These are phyloP conservation scores for Nyctibius grandis DNA, from an alignment of 2,797 vertebrate species.

Conservation along the genomic window DNA sequence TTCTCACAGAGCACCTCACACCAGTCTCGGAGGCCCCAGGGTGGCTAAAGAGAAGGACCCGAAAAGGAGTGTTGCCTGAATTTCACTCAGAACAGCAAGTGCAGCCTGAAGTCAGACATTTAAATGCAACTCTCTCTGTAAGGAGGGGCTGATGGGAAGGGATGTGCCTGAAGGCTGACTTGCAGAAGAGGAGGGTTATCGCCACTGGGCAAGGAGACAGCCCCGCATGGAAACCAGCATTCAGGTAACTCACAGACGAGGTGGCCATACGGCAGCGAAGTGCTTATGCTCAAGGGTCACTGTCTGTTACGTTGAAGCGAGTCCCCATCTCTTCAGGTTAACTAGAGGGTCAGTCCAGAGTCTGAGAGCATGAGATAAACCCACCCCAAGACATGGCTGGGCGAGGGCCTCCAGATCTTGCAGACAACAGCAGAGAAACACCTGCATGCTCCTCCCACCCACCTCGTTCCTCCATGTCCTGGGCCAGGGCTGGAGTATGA, in stretches of 20 bases:
- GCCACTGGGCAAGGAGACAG: background rate
- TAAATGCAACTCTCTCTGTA: background rate
- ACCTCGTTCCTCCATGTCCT: accelerated
- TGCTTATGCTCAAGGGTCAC: background rate
- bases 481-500: background rate
- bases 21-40: accelerated
- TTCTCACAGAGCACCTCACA: background rate
- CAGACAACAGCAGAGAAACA: background rate
- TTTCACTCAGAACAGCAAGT: background rate
- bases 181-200: background rate
- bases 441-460: background rate
- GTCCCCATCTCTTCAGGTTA: background rate
- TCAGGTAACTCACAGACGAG: background rate
- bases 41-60: background rate
- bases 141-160: background rate
- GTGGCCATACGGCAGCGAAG: background rate
- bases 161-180: background rate
- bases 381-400: background rate
- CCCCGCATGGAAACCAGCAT: accelerated
- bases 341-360: background rate
- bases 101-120: background rate
- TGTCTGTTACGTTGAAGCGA: accelerated
- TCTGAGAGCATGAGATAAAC: background rate
- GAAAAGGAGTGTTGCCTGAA: background rate
- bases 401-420: accelerated